Conservation (phyloP, 2,888 invertebrate genomes). For the Pandemis cinnamomeana region DNA sequence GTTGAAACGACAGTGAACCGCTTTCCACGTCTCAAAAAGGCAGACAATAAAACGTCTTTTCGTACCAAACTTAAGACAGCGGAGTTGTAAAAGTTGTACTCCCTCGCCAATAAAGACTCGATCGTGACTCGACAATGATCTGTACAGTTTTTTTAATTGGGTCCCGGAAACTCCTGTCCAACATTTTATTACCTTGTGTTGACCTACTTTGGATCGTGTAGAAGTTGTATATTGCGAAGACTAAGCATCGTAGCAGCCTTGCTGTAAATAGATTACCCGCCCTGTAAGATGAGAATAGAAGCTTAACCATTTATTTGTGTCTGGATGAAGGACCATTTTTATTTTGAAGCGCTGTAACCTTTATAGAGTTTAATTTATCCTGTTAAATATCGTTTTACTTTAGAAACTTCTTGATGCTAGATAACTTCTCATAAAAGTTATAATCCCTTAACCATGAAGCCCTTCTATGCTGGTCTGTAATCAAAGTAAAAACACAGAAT, state of each 20-base stretch:
- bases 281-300: background rate
- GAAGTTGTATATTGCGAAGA: background rate
- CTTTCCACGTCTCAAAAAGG: slow-evolving; percentile 3
- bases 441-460: too few species aligned
- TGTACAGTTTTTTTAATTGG: slow-evolving; percentile 17
- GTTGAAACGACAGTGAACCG: background rate
- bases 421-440: background rate
- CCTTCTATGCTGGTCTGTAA: too few species aligned
- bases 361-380: background rate
- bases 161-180: slow-evolving; percentile 11
- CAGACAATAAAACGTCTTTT: slow-evolving; percentile 22
- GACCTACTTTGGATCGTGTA: slow-evolving; percentile 10
- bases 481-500: too few species aligned
- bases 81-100: slow-evolving; percentile 26
- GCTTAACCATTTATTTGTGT: background rate
- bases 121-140: slow-evolving; percentile 40
- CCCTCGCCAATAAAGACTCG: slow-evolving; percentile 26
- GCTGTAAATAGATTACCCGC: slow-evolving; percentile 6
- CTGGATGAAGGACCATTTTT: background rate
- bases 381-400: background rate
- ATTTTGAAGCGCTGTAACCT: background rate
- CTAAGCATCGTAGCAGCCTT: slow-evolving; percentile 5
- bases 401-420: background rate
- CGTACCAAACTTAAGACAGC: slow-evolving; percentile 10
- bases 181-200: slow-evolving; percentile 23